Conservation (phyloP, 2,113 vertebrate genomes). For the Cyphomyrus discorhynchus region DNA sequence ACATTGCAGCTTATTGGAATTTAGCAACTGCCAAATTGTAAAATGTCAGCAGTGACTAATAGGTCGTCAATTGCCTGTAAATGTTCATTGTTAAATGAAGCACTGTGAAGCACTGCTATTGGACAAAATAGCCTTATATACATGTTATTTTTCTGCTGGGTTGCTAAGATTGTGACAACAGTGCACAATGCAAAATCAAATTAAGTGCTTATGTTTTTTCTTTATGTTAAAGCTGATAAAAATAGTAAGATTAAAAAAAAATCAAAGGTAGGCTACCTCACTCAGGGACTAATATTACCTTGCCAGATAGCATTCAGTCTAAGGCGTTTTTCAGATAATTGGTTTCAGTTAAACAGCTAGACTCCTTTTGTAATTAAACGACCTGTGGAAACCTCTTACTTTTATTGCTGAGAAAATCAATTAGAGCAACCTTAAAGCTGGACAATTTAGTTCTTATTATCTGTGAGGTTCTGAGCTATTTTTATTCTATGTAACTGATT, state of each 20-base stretch:
- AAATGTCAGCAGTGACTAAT: conserved; percentile 10
- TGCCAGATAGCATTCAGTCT: neutral
- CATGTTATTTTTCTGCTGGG: neutral
- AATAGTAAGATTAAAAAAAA: neutral
- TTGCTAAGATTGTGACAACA: neutral
- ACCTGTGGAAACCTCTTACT: neutral
- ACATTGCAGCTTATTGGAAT: conserved; percentile 4
- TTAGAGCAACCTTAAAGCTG: neutral
- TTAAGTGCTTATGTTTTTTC: neutral
- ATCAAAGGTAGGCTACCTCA: neutral
- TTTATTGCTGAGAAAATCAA: neutral
- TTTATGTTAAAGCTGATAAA: neutral
- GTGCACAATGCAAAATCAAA: neutral
- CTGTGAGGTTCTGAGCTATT: neutral
- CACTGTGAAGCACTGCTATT: neutral
- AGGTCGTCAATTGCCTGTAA: neutral
- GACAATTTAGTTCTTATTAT: neutral
- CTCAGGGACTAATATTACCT: neutral
- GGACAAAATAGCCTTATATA: neutral
- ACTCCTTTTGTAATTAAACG: neutral
- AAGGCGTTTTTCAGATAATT: neutral
- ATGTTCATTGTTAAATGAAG: conserved; percentile 7
- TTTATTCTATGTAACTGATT: neutral
- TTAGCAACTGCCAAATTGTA: neutral
- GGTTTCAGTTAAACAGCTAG: neutral